Evolutionary conservation across 2,113 vertebrate genomes (phyloP).

Genomic region (Pristiophorus japonicus): DNA sequence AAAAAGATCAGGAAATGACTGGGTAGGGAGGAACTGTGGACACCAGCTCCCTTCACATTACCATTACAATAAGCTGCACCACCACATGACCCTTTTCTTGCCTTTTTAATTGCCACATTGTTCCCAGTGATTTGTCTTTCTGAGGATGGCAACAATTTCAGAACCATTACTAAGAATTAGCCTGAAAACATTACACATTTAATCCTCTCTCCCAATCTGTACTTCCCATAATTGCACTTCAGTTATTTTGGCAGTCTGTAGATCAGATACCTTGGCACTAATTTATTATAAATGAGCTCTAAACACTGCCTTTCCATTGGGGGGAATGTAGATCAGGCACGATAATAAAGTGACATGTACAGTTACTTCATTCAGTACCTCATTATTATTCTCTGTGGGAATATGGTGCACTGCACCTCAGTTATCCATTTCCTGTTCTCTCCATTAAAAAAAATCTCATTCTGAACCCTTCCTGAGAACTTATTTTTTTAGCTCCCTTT

Average conservation of each 20-base stretch:
- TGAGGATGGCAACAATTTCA: conserved; percentile 25
- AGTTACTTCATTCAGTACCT: conserved; percentile 26
- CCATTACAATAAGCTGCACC: neutral
- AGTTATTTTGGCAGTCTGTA: conserved; percentile 35
- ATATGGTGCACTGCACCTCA: conserved; percentile 3
- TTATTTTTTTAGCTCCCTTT: neutral
- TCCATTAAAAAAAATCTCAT: conserved; percentile 4
- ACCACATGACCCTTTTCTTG: conserved; percentile 6
- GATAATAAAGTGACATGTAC: conserved; percentile 31
- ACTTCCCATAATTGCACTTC: conserved; percentile 29
- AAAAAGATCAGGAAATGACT: neutral
- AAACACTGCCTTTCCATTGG: conserved; percentile 17
- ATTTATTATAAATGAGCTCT: conserved; percentile 30
- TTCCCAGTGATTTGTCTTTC: conserved; percentile 16
- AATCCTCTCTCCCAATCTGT: neutral
- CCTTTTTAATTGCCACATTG: conserved; percentile 18
- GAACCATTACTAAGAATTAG: conserved; percentile 23
- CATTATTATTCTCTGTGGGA: conserved; percentile 32
- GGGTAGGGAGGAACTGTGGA: neutral
- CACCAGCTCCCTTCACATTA: neutral
- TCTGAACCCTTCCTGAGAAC: conserved; percentile 5
- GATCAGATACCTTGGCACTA: conserved; percentile 28
- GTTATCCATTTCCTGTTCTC: conserved; percentile 24
- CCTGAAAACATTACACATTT: conserved; percentile 30
- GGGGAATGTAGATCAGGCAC: conserved; percentile 24